Evolutionary conservation across 2,113 vertebrate genomes (phyloP).

Genomic region (Struthidea cinerea): DNA sequence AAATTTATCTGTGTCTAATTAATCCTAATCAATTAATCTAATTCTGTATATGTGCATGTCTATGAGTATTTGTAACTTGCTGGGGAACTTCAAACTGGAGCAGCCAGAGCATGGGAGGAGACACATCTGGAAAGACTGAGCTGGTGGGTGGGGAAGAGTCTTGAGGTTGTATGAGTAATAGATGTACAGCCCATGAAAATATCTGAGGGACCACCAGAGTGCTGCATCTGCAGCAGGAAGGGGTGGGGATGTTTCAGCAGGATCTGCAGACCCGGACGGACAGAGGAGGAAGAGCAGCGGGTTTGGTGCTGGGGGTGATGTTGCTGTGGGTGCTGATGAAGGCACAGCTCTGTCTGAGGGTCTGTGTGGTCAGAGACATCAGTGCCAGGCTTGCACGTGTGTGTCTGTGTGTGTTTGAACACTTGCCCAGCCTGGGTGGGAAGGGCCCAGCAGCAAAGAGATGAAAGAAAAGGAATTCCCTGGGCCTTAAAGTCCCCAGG

Average conservation of each 20-base stretch:
- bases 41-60: background rate
- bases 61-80: background rate
- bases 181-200: background rate
- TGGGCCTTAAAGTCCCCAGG: background rate
- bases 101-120: background rate
- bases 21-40: background rate
- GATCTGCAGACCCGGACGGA: background rate
- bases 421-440: background rate
- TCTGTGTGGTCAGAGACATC: background rate
- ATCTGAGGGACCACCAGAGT: background rate
- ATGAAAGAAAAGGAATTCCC: background rate
- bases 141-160: background rate
- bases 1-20: background rate
- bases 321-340: background rate
- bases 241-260: background rate
- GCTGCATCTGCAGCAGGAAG: background rate
- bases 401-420: background rate
- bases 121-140: background rate
- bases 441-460: background rate
- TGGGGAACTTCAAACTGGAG: background rate
- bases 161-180: background rate
- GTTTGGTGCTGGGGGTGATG: background rate
- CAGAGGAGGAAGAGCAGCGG: background rate
- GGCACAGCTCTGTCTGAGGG: background rate
- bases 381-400: rapidly evolving